Evolutionary conservation across 2,797 vertebrate genomes (phyloP), one percentile per base, ranked within the genome.

Genomic region (Sebastes kiyomatsui): DNA sequence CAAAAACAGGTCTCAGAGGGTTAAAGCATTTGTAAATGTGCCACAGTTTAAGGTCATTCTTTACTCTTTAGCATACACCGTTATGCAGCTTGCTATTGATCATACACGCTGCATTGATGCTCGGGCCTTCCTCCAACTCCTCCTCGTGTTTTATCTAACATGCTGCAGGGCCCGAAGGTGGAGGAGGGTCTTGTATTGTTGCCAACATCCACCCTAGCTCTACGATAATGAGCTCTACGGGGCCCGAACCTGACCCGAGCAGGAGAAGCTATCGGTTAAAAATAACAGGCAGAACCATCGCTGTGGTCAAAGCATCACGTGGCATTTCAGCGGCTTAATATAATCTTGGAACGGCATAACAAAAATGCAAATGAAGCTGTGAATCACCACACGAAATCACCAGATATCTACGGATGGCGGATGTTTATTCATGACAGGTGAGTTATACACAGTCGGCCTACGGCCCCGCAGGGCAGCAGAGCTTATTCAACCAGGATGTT

Each of bases 371-470:
- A 91, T 87, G 67, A 8, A 69, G 75, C 71, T 20, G 61, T 88
- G 80, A 92, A 81, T 92, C 85, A 90, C 72, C 64, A 32, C 35
- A 42, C 13, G 35, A 69, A 82, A 90, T 79, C 75, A 78, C 76
- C 67, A 84, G 77, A 85, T 71, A 83, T 71, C 64, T 68, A 38
- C 6, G 11, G 67, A 67, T 20, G 61, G 61, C 18, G 66, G 76
- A 81, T 93, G 83, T 91, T 93, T 93, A 90, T 88, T 91, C 84
- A 88, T 92, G 87, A 77, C 86, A 91, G 88, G 90, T 90, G 90
- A 88, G 86, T 66, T 84, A 58, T 67, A 69, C 35, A 10, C 73
- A 66, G 78, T 23, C 20, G 77, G 72, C 72, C 71, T 54, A 22
- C 22, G 55, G 77, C 72, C 71, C 84, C 72, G 82, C 81, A 59